Evolutionary conservation across 2,113 vertebrate species (phyloP).

Genomic region (Chroicocephalus ridibundus): DNA sequence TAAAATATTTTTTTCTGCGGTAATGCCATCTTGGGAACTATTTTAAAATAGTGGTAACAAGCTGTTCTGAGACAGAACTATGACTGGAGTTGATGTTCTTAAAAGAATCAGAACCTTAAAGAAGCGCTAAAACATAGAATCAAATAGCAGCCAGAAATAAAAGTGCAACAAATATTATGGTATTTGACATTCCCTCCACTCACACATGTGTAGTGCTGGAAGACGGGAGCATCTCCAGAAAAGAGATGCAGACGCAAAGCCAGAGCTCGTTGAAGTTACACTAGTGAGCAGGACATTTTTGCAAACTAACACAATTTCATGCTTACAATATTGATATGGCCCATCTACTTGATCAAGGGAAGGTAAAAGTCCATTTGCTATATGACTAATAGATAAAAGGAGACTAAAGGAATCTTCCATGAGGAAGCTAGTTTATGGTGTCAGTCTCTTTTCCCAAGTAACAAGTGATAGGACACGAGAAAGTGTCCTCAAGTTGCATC

Average conservation of each 20-base stretch:
- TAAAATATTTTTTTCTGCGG: background rate
- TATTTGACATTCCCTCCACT: background rate
- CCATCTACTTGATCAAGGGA: background rate
- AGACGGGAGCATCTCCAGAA: background rate
- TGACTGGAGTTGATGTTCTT: background rate
- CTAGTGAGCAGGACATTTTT: background rate
- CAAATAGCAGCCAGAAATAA: background rate
- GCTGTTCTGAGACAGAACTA: background rate
- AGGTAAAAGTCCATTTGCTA: background rate
- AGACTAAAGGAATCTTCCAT: background rate
- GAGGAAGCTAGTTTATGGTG: background rate
- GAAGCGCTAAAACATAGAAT: background rate
- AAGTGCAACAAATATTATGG: background rate
- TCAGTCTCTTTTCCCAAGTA: background rate
- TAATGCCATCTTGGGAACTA: background rate
- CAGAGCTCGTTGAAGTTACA: background rate
- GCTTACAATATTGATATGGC: background rate
- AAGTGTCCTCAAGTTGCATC: background rate
- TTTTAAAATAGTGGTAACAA: background rate
- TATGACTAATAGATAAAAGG: background rate
- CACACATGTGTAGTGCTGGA: background rate
- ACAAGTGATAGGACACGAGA: background rate
- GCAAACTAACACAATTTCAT: background rate
- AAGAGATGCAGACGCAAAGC: background rate
- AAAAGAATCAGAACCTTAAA: background rate